Base-by-base conservation (phyloP, 2,113 vertebrate genomes). In the Benitochromis conjunctus region DNA sequence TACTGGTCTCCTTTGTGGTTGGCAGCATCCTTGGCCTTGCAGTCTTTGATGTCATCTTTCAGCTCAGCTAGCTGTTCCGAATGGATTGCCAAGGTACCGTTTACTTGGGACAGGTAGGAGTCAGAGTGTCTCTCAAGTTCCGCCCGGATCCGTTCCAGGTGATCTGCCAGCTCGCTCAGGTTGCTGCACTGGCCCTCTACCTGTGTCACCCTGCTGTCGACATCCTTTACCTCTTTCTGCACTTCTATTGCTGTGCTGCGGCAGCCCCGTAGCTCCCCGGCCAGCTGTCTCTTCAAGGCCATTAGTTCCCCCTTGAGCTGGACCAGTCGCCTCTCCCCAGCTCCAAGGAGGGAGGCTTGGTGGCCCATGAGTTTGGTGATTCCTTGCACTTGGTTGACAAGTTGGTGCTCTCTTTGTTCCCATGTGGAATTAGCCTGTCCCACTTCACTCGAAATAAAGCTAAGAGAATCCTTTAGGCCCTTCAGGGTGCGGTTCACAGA, bases 401-500 rank as follows among this genome's bases (percentile, higher is more conserved):
- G 94, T 58, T 96, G 97, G 83, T 97, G 94, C 87, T 99, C 98
- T 0, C 97, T 96, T 74, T 98, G 97, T 3, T 97, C 97, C 95
- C 98, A 97, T 0, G 97, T 97, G 2, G 96, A 93, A 84, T 99
- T 99, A 74, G 96, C 95, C 0, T 97, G 97, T 0, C 95, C 93
- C 82, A 99, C 88, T 1, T 98, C 97, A 54, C 97, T 96, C 0
- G 98, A 95, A 74, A 98, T 98, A 81, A 96, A 96, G 66, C 94
- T 97, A 46, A 99, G 96, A 0, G 99, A 98, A 94, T 99, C 98
- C 18, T 97, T 97, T n/a, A 99, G 97, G 24, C 98, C 98, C 0
- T 98, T 98, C 78, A 99, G 94, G 1, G 98, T 98, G 85, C 97
- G 98, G 95, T 98, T 99, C 21, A 99, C 96, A 0, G 97, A 98